phyloP scores from a whole-genome alignment of 2,888 invertebrate species.

The Bursaphelenchus okinawaensis region DNA sequence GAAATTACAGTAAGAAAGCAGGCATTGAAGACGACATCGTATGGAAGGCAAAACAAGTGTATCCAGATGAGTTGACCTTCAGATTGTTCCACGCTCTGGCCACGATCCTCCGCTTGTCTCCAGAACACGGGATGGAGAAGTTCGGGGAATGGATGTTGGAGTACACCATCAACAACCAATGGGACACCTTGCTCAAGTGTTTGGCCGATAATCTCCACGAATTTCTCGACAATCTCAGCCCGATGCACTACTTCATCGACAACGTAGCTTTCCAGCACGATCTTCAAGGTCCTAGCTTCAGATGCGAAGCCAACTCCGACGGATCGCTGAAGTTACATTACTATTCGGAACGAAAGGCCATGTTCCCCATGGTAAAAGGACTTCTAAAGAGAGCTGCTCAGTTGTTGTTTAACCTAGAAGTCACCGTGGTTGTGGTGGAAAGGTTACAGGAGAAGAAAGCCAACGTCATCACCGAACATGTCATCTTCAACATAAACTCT shows the following conservation, averaged over 20 bases:
- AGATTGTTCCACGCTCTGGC: slow-evolving; percentile 43
- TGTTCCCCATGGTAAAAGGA: slow-evolving; percentile 48
- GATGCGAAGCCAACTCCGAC: slow-evolving; percentile 27
- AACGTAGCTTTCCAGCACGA: slow-evolving; percentile 49
- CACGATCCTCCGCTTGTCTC: slow-evolving; percentile 36
- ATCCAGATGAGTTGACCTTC: slow-evolving; percentile 48
- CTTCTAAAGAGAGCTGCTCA: slow-evolving; percentile 36
- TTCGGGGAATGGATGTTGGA: slow-evolving; percentile 48
- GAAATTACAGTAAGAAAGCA: slow-evolving; percentile 38
- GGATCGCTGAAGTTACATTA: slow-evolving; percentile 38
- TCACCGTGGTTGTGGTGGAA: slow-evolving; percentile 40
- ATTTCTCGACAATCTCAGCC: slow-evolving; percentile 48
- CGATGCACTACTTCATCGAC: slow-evolving; percentile 54
- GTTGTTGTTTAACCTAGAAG: slow-evolving; percentile 41
- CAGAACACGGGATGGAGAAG: slow-evolving; percentile 46
- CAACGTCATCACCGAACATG: slow-evolving; percentile 44
- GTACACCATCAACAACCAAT: slow-evolving; percentile 45
- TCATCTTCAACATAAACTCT: slow-evolving; percentile 41
- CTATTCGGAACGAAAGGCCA: slow-evolving; percentile 41
- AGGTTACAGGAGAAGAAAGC: slow-evolving; percentile 40
- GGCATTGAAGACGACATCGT: slow-evolving; percentile 36
- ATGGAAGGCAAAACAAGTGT: slow-evolving; percentile 41
- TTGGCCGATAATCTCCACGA: slow-evolving; percentile 50
- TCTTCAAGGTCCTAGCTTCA: slow-evolving; percentile 46
- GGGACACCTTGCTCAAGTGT: slow-evolving; percentile 42